phyloP scores from a whole-genome alignment of 2,797 vertebrate species.

The Dicrostonyx torquatus region DNA sequence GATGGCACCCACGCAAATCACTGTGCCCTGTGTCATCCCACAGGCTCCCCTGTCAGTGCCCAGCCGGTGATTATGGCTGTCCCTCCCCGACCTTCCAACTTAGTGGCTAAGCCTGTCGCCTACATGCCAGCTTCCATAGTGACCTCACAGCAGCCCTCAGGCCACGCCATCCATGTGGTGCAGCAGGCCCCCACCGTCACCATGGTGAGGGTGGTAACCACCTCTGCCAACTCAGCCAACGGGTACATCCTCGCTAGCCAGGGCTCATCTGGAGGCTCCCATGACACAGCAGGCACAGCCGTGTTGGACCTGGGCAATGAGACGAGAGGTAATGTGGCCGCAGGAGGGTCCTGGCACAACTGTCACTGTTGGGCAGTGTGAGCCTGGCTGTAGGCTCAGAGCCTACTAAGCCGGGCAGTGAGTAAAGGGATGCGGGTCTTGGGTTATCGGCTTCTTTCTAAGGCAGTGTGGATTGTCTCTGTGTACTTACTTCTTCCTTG shows the following conservation, averaged over 20 bases:
- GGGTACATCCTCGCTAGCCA: slow-evolving; percentile 93
- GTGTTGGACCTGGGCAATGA: slow-evolving; percentile 88
- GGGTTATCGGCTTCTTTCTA: no score
- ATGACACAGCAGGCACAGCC: slow-evolving; percentile 86
- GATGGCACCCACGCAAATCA: not conserved
- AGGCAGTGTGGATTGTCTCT: not conserved
- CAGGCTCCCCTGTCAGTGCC: slow-evolving; percentile 95
- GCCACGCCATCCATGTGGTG: slow-evolving; percentile 94
- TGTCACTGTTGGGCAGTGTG: not conserved
- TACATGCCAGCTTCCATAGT: slow-evolving; percentile 93
- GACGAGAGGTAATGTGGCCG: slow-evolving; percentile 80
- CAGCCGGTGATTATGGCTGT: slow-evolving; percentile 97
- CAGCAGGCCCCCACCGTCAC: slow-evolving; percentile 94
- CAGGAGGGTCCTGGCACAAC: not conserved
- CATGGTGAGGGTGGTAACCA: slow-evolving; percentile 95
- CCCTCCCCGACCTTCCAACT: slow-evolving; percentile 89
- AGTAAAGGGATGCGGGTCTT: not conserved
- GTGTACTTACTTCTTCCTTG: not conserved
- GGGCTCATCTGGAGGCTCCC: slow-evolving; percentile 79
- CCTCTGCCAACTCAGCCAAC: slow-evolving; percentile 91
- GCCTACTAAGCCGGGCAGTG: not conserved
- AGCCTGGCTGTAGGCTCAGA: not conserved
- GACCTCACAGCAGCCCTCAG: slow-evolving; percentile 87
- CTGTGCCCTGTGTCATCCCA: not conserved
- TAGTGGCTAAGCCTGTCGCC: slow-evolving; percentile 92